A percentile compares a stretch with the other conserved stretches of the same genome.
phyloP scores from a whole-genome alignment of 1,140 invertebrate species.

The Cyrtorhinus lividipennis region DNA sequence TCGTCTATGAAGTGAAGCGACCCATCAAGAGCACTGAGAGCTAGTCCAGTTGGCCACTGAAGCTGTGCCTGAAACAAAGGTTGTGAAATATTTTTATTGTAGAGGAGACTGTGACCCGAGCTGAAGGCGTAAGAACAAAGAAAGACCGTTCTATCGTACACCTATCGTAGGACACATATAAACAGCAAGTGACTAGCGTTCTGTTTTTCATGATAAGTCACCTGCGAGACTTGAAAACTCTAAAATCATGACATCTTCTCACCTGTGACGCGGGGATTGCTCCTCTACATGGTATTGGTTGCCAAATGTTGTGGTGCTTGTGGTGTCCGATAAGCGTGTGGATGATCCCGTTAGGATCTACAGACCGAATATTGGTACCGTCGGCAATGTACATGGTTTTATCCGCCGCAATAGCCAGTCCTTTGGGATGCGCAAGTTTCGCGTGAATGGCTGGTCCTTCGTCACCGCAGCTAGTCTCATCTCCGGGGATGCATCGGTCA shows the following conservation, averaged over 20 bases:
- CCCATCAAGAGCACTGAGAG: conserved; percentile 84
- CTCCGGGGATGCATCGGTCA: conserved; percentile 88
- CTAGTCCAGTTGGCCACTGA: conserved; percentile 89
- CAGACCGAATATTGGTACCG: conserved; percentile 80
- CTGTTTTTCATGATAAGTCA: too few relatives aligned
- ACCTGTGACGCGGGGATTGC: conserved; percentile 55
- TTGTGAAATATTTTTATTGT: not conserved
- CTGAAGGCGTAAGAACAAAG: too few relatives aligned
- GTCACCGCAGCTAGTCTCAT: conserved; percentile 81
- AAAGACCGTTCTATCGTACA: too few relatives aligned
- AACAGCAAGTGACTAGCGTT: too few relatives aligned
- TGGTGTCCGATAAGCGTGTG: conserved; percentile 86
- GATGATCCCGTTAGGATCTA: conserved; percentile 82
- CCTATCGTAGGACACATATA: too few relatives aligned
- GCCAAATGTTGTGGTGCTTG: conserved; percentile 81
- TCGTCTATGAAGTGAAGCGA: conserved; percentile 92
- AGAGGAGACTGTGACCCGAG: too few relatives aligned
- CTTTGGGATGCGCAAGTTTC: conserved; percentile 90
- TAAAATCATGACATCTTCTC: too few relatives aligned
- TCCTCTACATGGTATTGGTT: conserved; percentile 68
- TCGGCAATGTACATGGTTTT: conserved; percentile 89
- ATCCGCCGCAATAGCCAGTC: conserved; percentile 75
- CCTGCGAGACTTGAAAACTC: too few relatives aligned
- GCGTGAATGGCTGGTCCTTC: conserved; percentile 77
- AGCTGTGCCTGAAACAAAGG: conserved; percentile 54